Evolutionary conservation across 2,888 invertebrate species (phyloP).

Genomic region (Crocallis elinguaria): DNA sequence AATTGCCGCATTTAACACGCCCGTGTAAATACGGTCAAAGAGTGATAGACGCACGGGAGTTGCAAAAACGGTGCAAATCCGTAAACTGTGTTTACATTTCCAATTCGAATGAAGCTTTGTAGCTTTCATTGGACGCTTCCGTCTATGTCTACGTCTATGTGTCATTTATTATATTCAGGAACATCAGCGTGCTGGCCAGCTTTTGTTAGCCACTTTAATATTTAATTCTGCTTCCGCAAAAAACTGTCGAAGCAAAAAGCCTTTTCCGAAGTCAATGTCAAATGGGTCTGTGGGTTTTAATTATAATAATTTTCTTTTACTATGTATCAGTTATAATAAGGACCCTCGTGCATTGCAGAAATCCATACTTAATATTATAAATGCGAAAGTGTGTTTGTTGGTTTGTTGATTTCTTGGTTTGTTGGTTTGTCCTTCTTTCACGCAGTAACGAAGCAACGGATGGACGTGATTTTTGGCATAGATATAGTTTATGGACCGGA

Average conservation of each 20-base stretch:
- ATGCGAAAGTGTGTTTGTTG: no score
- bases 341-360: not conserved
- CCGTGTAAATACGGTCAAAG: no score
- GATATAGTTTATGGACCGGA: no score
- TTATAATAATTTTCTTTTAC: conserved; percentile 9
- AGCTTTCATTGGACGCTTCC: conserved; percentile 5
- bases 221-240: conserved; percentile 16
- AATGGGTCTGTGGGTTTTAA: conserved; percentile 20
- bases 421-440: no score
- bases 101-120: conserved; percentile 31
- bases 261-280: conserved; percentile 10
- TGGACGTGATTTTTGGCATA: no score
- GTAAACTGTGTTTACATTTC: conserved; percentile 34
- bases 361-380: no score
- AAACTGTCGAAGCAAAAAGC: conserved; percentile 17
- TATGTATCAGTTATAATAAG: conserved; percentile 1
- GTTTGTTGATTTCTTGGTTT: no score
- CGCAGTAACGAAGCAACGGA: no score
- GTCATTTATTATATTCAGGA: not conserved
- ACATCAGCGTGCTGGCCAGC: not conserved
- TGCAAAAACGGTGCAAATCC: conserved; percentile 29
- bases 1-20: no score
- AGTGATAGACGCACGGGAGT: no score
- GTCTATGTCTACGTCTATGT: no score
- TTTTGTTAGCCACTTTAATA: conserved; percentile 3